Evolutionary conservation across 2,113 vertebrate genomes (phyloP).

Genomic region (Crotophaga sulcirostris): DNA sequence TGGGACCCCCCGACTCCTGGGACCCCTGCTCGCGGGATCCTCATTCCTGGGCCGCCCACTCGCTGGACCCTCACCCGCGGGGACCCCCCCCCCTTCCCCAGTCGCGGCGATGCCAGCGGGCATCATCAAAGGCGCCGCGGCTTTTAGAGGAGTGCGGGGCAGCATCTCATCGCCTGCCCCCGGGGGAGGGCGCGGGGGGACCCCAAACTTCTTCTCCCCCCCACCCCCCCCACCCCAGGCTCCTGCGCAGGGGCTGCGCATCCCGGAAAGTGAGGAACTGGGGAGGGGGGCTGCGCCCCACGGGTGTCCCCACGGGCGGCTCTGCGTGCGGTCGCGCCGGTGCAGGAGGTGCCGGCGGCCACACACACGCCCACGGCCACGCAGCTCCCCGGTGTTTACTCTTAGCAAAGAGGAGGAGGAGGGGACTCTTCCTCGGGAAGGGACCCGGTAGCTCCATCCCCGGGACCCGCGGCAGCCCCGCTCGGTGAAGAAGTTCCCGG

Average conservation of each 20-base stretch:
- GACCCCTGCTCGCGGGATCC: too few relatives aligned
- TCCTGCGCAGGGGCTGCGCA: not conserved
- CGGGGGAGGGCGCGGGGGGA: not conserved
- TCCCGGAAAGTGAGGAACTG: not conserved
- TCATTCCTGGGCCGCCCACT: too few relatives aligned
- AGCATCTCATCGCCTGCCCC: not conserved
- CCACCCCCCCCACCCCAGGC: too few relatives aligned
- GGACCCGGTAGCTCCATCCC: not conserved
- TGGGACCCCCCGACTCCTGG: too few relatives aligned
- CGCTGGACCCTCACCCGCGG: not conserved
- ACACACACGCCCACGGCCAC: not conserved
- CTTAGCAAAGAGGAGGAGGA: not conserved
- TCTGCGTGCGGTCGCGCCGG: not conserved
- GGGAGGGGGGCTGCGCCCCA: not conserved
- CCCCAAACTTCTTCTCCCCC: not conserved
- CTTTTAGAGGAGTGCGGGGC: not conserved
- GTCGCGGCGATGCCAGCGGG: not conserved
- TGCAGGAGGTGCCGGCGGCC: constrained; percentile 7
- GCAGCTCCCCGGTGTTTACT: not conserved
- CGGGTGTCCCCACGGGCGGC: not conserved
- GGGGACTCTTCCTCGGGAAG: not conserved
- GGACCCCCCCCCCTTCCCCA: too few relatives aligned
- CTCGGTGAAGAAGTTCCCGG: constrained; percentile 41
- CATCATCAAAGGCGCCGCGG: not conserved
- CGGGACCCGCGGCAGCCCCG: not conserved